Conservation (phyloP, 2,797 vertebrate species). For the Mus spretus region DNA sequence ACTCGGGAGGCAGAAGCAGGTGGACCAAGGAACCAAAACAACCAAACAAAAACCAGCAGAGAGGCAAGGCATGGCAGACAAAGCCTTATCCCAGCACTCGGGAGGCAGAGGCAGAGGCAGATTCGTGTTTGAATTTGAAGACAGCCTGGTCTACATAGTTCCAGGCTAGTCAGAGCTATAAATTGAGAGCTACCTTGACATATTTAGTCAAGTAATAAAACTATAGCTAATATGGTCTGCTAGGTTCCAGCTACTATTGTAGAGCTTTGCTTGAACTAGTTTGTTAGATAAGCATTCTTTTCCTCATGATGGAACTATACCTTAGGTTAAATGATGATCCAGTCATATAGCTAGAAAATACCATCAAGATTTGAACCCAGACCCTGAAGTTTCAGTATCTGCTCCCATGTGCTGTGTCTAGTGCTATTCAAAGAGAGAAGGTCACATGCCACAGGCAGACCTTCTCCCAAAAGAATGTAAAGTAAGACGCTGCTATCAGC, state of each 20-base stretch:
- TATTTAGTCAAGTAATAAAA: conserved; percentile 22
- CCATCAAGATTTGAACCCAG: neutral
- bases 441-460: neutral
- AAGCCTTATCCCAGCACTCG: neutral
- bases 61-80: neutral
- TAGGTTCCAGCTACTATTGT: neutral
- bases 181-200: neutral
- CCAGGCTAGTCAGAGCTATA: too few relatives aligned
- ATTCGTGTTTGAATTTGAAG: neutral
- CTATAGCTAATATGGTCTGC: neutral
- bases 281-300: neutral
- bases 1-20: neutral
- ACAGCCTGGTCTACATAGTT: neutral
- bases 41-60: neutral
- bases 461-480: conserved; percentile 8
- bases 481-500: neutral
- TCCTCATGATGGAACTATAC: neutral
- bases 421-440: neutral
- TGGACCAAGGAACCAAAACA: neutral
- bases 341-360: neutral
- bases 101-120: neutral
- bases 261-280: neutral
- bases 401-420: neutral
- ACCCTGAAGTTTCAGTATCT: neutral
- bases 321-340: neutral